Base-by-base conservation (phyloP, 2,113 vertebrate species). In the Fukomys damarensis region DNA sequence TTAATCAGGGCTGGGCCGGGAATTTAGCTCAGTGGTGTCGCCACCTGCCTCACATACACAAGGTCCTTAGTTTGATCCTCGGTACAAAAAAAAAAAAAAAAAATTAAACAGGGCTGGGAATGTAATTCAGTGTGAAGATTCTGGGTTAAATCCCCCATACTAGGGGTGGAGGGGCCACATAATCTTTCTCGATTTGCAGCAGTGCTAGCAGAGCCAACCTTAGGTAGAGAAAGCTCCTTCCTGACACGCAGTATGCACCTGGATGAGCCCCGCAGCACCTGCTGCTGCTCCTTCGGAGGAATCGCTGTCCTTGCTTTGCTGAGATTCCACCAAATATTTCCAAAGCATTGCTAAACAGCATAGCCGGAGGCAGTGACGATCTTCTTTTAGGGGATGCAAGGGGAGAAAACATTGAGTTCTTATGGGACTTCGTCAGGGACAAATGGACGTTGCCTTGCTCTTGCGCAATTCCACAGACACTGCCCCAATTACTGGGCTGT, bases 371-470 rank as follows among this genome's bases (percentile, higher is more conserved):
- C 11, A 3, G 30, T 6, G 16, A 30, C 4, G 19, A 28, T 41
- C 28, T 35, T 9, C 38, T 10, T 5, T 0, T 26, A 7, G 0
- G 61, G 61, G 28, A 28, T 12, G 11, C 9, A 28, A 2, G 8
- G 2, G 13, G 13, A 5, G 12, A 7, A 26, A 41, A 20, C 49
- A 24, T 3, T 2, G 26, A 88, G 26, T 77, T 35, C 66, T 84
- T 85, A 63, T 49, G 56, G 41, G 52, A 38, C 28, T 68, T 59
- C n/a, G 63, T 61, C 26, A 74, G 77, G 86, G 38, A 19, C 76
- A 77, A 59, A 65, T 46, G 43, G 32, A 19, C 2, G 0, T 84
- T 68, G 24, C 28, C 89, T 86, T 58, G 28, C 35, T 86, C 66
- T 61, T 61, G 6, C 49, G 61, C 30, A 28, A 22, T 63, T 58